A percentile compares a stretch with the other conserved stretches of the same genome.
These are phyloP conservation scores for Sylvilagus bachmani DNA, from an alignment of 2,113 vertebrate genomes.

Conservation along the genomic window DNA sequence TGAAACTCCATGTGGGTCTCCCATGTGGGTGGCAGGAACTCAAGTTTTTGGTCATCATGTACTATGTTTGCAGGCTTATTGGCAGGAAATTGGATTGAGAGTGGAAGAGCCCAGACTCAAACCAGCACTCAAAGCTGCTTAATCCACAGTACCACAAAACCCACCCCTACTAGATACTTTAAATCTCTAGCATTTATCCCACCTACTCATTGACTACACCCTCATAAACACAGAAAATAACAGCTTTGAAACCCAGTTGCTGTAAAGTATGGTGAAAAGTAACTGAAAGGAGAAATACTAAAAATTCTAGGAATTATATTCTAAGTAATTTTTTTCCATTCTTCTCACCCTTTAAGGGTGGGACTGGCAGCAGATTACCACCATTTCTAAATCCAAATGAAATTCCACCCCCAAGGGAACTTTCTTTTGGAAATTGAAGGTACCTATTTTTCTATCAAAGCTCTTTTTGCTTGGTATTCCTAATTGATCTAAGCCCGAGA, in stretches of 20 bases:
- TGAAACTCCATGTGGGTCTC: too few relatives aligned
- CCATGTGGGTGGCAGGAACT: too few relatives aligned
- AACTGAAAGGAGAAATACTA: not conserved
- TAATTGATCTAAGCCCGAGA: not conserved
- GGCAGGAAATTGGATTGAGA: too few relatives aligned
- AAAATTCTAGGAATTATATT: slow-evolving; percentile 23
- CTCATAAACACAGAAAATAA: not conserved
- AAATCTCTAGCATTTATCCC: not conserved
- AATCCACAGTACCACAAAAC: too few relatives aligned
- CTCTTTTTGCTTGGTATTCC: not conserved
- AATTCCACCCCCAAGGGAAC: too few relatives aligned
- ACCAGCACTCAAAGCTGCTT: too few relatives aligned
- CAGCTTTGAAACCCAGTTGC: slow-evolving; percentile 9
- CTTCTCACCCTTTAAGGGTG: not conserved
- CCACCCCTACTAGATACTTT: not conserved
- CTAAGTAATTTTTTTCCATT: not conserved
- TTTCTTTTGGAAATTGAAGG: not conserved
- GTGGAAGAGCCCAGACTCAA: too few relatives aligned
- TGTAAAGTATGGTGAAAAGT: not conserved
- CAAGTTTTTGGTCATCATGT: too few relatives aligned
- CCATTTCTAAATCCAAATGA: not conserved
- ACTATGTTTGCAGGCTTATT: too few relatives aligned
- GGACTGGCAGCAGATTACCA: not conserved
- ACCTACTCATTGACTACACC: not conserved
- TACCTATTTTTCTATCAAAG: not conserved